Percentiles rank a stretch among this genome's conserved stretches.
Conservation (phyloP, 2,888 invertebrate genomes). For the Scrobipalpa atriplicella region DNA sequence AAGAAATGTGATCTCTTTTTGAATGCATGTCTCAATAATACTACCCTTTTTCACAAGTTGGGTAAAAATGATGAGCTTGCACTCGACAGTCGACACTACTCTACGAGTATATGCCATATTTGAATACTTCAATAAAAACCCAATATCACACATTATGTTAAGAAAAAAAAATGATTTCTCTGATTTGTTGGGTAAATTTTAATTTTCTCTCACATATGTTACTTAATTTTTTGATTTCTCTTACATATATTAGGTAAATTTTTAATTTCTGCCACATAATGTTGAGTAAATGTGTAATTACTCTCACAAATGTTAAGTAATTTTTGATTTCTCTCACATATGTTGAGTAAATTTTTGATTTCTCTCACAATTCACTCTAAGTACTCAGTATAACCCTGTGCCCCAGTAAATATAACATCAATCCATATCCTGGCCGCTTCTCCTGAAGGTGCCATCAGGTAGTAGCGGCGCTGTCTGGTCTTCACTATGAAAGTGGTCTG, state of each 20-base stretch:
- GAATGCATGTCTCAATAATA: conserved; percentile 3
- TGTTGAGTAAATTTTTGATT: not conserved
- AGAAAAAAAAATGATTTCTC: too few species aligned
- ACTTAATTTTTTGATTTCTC: too few species aligned
- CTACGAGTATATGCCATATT: not conserved
- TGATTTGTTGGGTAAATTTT: too few species aligned
- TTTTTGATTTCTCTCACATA: not conserved
- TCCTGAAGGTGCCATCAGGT: conserved; percentile 95
- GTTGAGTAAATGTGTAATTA: too few species aligned
- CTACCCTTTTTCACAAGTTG: not conserved
- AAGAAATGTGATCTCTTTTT: not conserved
- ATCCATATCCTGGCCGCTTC: conserved; percentile 99
- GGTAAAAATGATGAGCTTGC: not conserved
- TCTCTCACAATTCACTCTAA: conserved; percentile 48
- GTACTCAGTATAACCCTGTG: conserved; percentile 90
- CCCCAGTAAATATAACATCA: conserved; percentile 96
- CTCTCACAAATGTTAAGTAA: too few species aligned
- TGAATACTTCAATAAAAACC: not conserved
- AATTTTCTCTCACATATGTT: too few species aligned
- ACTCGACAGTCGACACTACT: not conserved
- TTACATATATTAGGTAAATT: too few species aligned
- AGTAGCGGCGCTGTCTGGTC: conserved; percentile 94
- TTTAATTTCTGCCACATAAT: too few species aligned
- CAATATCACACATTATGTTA: too few species aligned
- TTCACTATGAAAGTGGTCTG: conserved; percentile 97